Percentiles rank a stretch among this genome's conserved stretches.
These are phyloP conservation scores for Trinorchestia longiramus DNA, from an alignment of 1,140 invertebrate genomes.

Conservation along the genomic window DNA sequence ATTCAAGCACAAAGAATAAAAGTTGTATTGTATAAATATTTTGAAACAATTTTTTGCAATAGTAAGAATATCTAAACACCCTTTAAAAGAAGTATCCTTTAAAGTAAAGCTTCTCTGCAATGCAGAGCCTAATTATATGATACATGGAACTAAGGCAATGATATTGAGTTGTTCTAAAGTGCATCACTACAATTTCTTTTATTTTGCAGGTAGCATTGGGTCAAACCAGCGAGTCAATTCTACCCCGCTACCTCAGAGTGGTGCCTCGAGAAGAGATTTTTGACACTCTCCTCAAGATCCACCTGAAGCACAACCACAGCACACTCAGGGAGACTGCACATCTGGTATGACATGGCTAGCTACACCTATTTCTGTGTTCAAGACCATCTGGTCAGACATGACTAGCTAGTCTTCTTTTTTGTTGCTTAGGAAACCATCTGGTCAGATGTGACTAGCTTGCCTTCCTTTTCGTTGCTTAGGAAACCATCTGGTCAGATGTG, in stretches of 20 bases:
- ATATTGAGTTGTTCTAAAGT: background rate
- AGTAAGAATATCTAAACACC: background rate
- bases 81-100: background rate
- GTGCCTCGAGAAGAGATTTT: constrained; percentile 40
- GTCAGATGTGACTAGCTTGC: background rate
- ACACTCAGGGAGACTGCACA: constrained; percentile 40
- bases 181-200: background rate
- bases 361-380: background rate
- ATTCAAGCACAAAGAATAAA: background rate
- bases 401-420: background rate
- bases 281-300: constrained; percentile 40
- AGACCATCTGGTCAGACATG: background rate
- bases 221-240: background rate
- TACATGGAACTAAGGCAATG: background rate
- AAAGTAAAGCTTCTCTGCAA: background rate
- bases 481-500: background rate
- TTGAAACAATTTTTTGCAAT: background rate
- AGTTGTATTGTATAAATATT: background rate
- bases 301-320: constrained; percentile 48
- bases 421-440: background rate
- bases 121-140: background rate
- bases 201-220: background rate
- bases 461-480: background rate
- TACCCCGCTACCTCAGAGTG: constrained; percentile 1
- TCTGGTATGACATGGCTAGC: background rate